Evolutionary conservation across 2,113 vertebrate species (phyloP).

Genomic region (Calidris pugnax): DNA sequence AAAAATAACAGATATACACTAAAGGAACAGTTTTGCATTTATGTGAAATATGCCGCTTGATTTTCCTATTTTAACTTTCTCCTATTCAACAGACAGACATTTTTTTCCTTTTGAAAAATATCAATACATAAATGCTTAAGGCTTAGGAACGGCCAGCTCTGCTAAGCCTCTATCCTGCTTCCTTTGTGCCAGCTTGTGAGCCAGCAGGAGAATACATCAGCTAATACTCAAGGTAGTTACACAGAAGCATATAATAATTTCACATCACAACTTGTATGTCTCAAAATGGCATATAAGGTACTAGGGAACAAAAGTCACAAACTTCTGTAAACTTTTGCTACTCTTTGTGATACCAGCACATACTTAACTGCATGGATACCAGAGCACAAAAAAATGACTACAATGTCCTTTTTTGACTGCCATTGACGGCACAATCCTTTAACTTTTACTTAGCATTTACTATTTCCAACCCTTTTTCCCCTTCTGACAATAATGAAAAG

Average conservation of each 20-base stretch:
- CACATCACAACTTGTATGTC: neutral
- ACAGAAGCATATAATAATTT: neutral
- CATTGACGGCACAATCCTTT: neutral
- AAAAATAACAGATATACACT: neutral
- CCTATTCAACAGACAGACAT: neutral
- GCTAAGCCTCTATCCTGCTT: neutral
- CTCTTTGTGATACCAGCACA: neutral
- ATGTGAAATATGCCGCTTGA: neutral
- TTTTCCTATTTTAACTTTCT: neutral
- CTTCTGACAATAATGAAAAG: neutral
- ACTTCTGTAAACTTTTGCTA: neutral
- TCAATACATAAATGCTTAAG: neutral
- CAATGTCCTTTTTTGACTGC: too few species aligned
- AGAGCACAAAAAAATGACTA: rapidly evolving
- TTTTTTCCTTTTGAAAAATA: neutral
- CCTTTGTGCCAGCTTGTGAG: neutral
- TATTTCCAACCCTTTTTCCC: neutral
- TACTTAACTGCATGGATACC: neutral
- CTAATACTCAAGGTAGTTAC: neutral
- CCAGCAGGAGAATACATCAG: neutral
- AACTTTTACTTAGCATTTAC: neutral
- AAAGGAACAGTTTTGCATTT: neutral
- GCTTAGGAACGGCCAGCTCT: neutral
- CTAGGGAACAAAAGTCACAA: neutral
- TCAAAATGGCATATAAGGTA: rapidly evolving